These are phyloP conservation scores for Nycticebus coucang DNA, from an alignment of 2,113 vertebrate species.

Conservation along the genomic window DNA sequence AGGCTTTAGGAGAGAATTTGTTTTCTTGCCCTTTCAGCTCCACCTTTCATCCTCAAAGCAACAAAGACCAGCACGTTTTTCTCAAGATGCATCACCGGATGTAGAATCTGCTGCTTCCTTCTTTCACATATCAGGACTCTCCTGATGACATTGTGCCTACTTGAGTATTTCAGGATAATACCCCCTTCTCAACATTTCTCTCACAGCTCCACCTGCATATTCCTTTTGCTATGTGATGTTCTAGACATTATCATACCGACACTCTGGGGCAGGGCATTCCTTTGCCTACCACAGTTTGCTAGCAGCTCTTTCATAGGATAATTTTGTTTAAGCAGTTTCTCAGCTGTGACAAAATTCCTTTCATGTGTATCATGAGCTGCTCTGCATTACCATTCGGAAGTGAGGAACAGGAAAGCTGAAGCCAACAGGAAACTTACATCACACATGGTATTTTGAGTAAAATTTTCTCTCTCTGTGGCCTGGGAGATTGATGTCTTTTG, in stretches of 20 bases:
- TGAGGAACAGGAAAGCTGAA: neutral
- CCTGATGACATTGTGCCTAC: neutral
- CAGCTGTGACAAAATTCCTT: neutral
- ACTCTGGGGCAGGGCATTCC: neutral
- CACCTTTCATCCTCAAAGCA: neutral
- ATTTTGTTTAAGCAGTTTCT: neutral
- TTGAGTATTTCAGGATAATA: neutral
- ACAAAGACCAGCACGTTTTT: neutral
- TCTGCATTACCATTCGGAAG: neutral
- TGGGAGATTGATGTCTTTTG: neutral
- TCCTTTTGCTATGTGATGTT: neutral
- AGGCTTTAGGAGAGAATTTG: neutral
- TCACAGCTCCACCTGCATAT: neutral
- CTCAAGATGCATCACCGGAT: neutral
- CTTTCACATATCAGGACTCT: accelerated
- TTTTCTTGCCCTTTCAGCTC: neutral
- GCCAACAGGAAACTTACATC: neutral
- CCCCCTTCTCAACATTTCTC: neutral
- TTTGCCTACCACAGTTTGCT: neutral
- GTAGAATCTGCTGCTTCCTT: neutral
- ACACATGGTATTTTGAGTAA: neutral
- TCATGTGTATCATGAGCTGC: neutral
- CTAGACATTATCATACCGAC: neutral
- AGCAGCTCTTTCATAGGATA: neutral
- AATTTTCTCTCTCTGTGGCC: neutral